Base-by-base conservation (phyloP, 2,888 invertebrate genomes). In the Pimpla rufipes region DNA sequence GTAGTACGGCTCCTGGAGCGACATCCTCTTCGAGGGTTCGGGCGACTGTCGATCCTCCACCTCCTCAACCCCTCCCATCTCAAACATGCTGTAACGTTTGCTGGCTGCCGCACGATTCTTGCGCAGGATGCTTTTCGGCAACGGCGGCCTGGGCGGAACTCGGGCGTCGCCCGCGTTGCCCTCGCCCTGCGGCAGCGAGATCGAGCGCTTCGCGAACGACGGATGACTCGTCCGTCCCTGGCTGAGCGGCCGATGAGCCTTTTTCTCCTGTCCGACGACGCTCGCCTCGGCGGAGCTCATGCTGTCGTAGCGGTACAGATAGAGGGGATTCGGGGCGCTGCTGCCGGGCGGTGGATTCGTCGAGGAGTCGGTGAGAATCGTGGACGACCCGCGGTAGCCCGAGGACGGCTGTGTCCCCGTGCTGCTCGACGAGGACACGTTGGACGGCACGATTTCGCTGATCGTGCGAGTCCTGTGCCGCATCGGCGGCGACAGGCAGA, bases 341-440 rank as follows among this genome's bases (percentile, higher is more conserved):
- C 7, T 18, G 6, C 50, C 71, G 45, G 94, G 95, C 8, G 95
- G 96, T 87, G 96, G 96, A 87, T 96, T 96, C n/a, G 96, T 95
- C 16, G 95, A 95, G 29, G 97, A 97, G 88, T 97, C 97, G 6
- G 96, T 95, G 8, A 97, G 93, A 93, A 97, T 96, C 1, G 97
- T 97, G 0, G 97, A 97, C 0, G 97, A 97, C 47, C 98, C 97
- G 85, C 98, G 95, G 90, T 97, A 98, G 1, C 98, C 98, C 13
- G 97, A 97, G 66, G 97, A 97, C 7, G 97, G 97, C 90, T 97
- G 97, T 52, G 97, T 97, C 23, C 95, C 95, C 80, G 96, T 96
- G 88, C 96, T 95, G 84, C 96, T 96, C 92, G 96, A 95, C 13
- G 96, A 95, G 2, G 96, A 96, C 6, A 92, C 92, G 79, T 94